Evolutionary conservation across 53 echinoderm and acorn worm genomes (phyloP).

Genomic region (Echinarachnius parma): DNA sequence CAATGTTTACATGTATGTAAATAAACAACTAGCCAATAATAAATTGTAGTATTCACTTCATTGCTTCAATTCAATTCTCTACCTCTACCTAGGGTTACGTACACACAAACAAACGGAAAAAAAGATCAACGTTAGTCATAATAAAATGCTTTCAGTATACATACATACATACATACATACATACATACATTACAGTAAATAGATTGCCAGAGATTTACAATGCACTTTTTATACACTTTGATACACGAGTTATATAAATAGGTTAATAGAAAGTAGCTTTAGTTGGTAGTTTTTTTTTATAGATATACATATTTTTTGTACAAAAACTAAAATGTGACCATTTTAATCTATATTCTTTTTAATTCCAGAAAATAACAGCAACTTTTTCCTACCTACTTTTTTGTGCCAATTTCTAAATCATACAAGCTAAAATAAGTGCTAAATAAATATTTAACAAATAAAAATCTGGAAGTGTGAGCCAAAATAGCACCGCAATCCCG

Average conservation of each 20-base stretch:
- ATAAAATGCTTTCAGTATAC: slow-evolving; percentile 22
- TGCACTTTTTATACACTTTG: slow-evolving; percentile 46
- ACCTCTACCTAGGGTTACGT: no score
- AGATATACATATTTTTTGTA: slow-evolving; percentile 32
- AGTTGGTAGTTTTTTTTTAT: slow-evolving; percentile 4
- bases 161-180: slow-evolving; percentile 27
- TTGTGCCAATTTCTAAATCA: no score
- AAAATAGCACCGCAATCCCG: no score
- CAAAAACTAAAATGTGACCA: slow-evolving; percentile 27
- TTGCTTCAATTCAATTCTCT: no score
- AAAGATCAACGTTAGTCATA: neutral
- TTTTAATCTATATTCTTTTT: no score
- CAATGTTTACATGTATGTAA: slow-evolving; percentile 25
- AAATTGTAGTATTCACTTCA: slow-evolving; percentile 18
- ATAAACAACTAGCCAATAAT: no score
- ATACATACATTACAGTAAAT: slow-evolving; percentile 29
- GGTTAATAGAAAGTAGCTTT: slow-evolving; percentile 36
- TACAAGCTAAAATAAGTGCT: no score
- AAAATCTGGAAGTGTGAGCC: no score
- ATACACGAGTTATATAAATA: slow-evolving; percentile 44
- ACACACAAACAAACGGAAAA: no score
- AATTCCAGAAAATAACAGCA: no score
- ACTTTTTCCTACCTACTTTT: no score
- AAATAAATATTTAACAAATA: no score
- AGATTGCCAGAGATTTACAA: slow-evolving; percentile 43